Conservation (phyloP, 1,140 invertebrate species). For the Caligus rogercresseyi region DNA sequence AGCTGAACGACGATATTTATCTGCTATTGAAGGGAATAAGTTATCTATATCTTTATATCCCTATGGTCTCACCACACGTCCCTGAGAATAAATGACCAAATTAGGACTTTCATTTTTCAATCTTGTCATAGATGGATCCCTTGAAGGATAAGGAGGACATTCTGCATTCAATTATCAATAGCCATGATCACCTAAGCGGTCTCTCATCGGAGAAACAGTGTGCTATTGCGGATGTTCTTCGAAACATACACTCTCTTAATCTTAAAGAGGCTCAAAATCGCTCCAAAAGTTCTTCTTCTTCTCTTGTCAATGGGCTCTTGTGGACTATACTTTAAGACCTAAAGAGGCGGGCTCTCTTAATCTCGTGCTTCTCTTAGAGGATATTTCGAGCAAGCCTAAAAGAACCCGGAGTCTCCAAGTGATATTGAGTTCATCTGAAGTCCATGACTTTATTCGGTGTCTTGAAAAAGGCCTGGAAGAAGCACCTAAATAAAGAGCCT, state of each 20-base stretch:
- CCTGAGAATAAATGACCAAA: too few species aligned
- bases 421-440: not conserved
- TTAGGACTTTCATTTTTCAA: not conserved
- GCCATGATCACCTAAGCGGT: not conserved
- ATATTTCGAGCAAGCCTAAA: not conserved
- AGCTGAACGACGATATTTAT: too few species aligned
- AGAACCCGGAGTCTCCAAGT: not conserved
- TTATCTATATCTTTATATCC: too few species aligned
- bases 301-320: not conserved
- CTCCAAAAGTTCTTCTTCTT: not conserved
- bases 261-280: not conserved
- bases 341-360: not conserved
- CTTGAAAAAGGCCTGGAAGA: too few species aligned
- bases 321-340: not conserved
- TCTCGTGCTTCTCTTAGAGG: not conserved
- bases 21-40: too few species aligned
- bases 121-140: not conserved
- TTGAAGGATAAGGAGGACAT: not conserved
- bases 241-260: not conserved
- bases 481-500: too few species aligned
- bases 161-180: not conserved
- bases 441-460: too few species aligned
- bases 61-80: too few species aligned
- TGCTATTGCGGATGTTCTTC: not conserved
- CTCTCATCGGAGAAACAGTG: not conserved